Evolutionary conservation across 2,797 vertebrate species (phyloP), one percentile per base, ranked within the genome.

Genomic region (Agapornis canus): DNA sequence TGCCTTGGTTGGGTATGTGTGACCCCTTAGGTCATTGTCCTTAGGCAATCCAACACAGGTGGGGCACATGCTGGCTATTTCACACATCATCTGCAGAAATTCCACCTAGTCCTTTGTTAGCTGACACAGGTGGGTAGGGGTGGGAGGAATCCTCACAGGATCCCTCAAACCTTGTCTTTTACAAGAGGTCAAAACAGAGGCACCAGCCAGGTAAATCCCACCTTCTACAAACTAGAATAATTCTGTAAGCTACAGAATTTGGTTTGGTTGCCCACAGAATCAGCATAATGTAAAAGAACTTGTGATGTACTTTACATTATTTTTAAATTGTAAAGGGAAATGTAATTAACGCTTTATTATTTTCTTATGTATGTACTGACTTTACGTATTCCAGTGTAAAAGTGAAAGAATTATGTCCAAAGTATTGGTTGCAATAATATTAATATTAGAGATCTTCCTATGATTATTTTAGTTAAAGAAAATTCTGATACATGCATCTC

Each of bases 11-110:
- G 86, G 80, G 68, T 89, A 61, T 82, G 26, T 27, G 49, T 78
- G 89, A 92, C 40, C 29, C 66, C 61, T 89, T 86, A 78, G 77
- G 69, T 57, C 22, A 57, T 23, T 57, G 54, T 16, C 54, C 22
- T 57, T 86, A 80, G 77, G 69, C 84, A 95, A 95, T 61, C n/a
- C 84, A 56, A 88, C 37, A 59, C 90, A 95, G 77, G 71, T 89
- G 81, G 72, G 87, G 86, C 82, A 60, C 65, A 80, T 83, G 68
- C 70, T 95, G 92, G 51, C 47, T 86, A 64, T 95, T 97, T 96
- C 94, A 93, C 48, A 90, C 48, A 92, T 21, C 48, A 70, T 94
- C 90, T 96, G 90, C 89, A 95, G 61, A 82, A 95, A 76, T 86
- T 96, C 89, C 83, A 96, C 61, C n/a, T 80, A 78, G 77, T 82